Conservation (phyloP, 2,888 invertebrate genomes). For the Limenitis camilla region DNA sequence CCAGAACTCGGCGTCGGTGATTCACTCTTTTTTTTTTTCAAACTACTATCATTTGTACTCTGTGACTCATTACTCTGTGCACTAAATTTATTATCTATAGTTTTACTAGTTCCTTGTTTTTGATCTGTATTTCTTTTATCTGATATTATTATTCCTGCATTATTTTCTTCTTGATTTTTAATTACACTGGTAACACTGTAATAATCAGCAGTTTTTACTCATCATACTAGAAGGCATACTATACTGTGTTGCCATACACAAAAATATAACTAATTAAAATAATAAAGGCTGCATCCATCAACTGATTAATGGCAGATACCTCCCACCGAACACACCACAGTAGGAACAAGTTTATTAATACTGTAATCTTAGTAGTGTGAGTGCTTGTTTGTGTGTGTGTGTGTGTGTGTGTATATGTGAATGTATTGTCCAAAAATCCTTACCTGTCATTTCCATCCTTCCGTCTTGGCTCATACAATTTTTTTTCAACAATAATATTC, state of each 20-base stretch:
- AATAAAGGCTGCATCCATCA: no score
- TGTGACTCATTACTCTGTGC: no score
- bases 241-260: no score
- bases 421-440: background rate
- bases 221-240: no score
- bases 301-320: no score
- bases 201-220: background rate
- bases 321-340: no score
- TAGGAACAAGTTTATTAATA: no score
- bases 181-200: background rate
- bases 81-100: no score
- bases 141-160: background rate
- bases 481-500: conserved; percentile 58
- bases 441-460: background rate
- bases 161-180: background rate
- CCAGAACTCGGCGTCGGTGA: background rate
- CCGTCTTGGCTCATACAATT: conserved; percentile 42
- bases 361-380: no score
- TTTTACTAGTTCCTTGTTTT: no score
- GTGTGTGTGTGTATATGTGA: background rate
- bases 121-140: background rate
- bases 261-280: background rate
- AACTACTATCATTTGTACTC: conserved; percentile 3
- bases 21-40: conserved; percentile 2
- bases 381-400: no score